Evolutionary conservation across 2,888 invertebrate genomes (phyloP).

Genomic region (Anodontia alba): DNA sequence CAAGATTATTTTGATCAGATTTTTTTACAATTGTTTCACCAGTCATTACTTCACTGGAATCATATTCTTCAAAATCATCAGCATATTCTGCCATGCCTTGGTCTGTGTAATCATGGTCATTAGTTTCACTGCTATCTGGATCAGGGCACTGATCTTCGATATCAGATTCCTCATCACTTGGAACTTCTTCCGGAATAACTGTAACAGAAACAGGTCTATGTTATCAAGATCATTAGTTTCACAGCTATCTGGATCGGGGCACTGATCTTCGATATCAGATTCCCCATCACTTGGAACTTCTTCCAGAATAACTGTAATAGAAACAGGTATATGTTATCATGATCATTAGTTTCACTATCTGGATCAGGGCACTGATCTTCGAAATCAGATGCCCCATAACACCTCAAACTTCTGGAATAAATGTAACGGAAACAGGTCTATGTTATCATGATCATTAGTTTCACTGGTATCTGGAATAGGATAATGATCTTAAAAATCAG

Average conservation of each 20-base stretch:
- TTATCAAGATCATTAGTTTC: conserved; percentile 29
- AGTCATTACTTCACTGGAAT: conserved; percentile 77
- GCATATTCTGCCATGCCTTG: conserved; percentile 66
- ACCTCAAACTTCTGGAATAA: conserved; percentile 56
- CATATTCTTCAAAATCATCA: conserved; percentile 80
- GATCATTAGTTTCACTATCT: background rate
- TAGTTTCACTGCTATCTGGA: conserved; percentile 13
- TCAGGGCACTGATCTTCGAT: conserved; percentile 32
- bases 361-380: conserved; percentile 27
- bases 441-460: conserved; percentile 23
- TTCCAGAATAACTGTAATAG: conserved; percentile 60
- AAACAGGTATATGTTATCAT: background rate
- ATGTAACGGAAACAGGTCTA: conserved; percentile 23
- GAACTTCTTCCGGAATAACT: conserved; percentile 66
- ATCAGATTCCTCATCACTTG: conserved; percentile 31
- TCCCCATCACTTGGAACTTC: conserved; percentile 45
- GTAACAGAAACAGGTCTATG: conserved; percentile 28
- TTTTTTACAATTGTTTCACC: too few relatives aligned
- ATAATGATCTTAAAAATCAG: conserved; percentile 36
- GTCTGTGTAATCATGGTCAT: conserved; percentile 33
- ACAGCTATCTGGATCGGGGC: conserved; percentile 13
- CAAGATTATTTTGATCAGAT: too few relatives aligned
- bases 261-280: conserved; percentile 41
- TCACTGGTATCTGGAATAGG: conserved; percentile 20
- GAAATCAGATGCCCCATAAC: conserved; percentile 36